Percentiles rank a stretch among this genome's conserved stretches.
phyloP scores from a whole-genome alignment of 2,888 invertebrate species.

The Amphiduros pacificus region DNA sequence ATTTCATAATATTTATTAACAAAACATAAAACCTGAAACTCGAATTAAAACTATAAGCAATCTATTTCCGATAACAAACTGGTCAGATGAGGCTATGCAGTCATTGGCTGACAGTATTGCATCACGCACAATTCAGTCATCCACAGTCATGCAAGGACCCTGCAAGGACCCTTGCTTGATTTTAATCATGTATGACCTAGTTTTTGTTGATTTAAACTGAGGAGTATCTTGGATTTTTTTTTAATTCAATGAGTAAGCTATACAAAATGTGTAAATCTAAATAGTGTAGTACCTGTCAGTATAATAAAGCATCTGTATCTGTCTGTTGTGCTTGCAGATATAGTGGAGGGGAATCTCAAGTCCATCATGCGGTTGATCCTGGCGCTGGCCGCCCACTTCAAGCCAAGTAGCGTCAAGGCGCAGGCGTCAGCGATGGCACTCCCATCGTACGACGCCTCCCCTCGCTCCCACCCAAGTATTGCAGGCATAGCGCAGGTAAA shows the following conservation, averaged over 20 bases:
- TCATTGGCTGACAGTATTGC: too few relatives aligned
- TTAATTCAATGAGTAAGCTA: not conserved
- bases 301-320: not conserved
- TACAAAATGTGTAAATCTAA: not conserved
- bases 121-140: too few relatives aligned
- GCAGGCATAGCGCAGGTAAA: slow-evolving; percentile 52
- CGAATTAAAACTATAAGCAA: too few relatives aligned
- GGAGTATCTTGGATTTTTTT: too few relatives aligned
- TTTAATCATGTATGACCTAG: not conserved
- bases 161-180: not conserved
- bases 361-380: slow-evolving; percentile 61
- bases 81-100: too few relatives aligned
- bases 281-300: not conserved
- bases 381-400: slow-evolving; percentile 62
- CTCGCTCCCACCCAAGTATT: slow-evolving; percentile 26
- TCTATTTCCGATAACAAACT: too few relatives aligned
- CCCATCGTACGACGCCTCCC: too few relatives aligned
- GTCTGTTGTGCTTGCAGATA: slow-evolving; percentile 44
- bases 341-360: slow-evolving; percentile 61
- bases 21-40: too few relatives aligned
- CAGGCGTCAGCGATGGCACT: slow-evolving; percentile 6
- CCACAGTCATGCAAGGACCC: too few relatives aligned
- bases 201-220: not conserved
- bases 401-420: slow-evolving; percentile 53
- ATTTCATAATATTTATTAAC: too few relatives aligned